Conservation (phyloP, 2,797 vertebrate species). For the Crenuchus spilurus region DNA sequence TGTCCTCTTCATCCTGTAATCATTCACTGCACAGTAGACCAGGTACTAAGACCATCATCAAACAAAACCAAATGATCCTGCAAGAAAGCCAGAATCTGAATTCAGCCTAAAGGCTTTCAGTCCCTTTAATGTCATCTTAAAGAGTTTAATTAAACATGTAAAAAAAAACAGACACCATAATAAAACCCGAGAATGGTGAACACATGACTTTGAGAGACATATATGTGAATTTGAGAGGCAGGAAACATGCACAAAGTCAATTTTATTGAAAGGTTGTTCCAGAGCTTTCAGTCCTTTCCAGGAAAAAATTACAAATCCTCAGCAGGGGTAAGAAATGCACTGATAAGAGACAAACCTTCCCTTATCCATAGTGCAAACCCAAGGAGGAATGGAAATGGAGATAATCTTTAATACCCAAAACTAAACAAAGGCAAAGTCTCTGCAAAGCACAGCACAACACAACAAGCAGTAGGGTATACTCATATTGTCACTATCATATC, state of each 20-base stretch:
- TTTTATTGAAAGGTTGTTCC: neutral
- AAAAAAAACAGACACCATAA: neutral
- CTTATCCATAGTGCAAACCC: too few species aligned
- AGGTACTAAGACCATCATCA: neutral
- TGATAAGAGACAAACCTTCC: neutral
- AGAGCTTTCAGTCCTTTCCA: neutral
- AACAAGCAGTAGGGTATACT: too few species aligned
- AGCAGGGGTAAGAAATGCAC: neutral
- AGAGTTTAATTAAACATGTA: neutral
- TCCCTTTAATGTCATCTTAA: neutral
- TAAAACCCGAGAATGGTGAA: neutral
- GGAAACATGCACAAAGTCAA: neutral
- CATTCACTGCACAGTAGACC: neutral
- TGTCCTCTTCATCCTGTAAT: neutral
- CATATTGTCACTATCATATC: too few species aligned
- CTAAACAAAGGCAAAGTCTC: neutral
- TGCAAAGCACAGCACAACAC: too few species aligned
- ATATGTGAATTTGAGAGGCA: too few species aligned
- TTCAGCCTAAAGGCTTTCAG: neutral
- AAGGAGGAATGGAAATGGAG: neutral
- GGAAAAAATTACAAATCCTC: neutral
- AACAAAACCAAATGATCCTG: neutral
- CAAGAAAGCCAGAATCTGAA: neutral
- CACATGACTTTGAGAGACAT: neutral
- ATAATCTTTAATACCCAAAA: neutral